Percentiles rank a stretch among this genome's conserved stretches.
These are phyloP conservation scores for Tinea pellionella DNA, from an alignment of 2,888 invertebrate genomes.

Conservation along the genomic window DNA sequence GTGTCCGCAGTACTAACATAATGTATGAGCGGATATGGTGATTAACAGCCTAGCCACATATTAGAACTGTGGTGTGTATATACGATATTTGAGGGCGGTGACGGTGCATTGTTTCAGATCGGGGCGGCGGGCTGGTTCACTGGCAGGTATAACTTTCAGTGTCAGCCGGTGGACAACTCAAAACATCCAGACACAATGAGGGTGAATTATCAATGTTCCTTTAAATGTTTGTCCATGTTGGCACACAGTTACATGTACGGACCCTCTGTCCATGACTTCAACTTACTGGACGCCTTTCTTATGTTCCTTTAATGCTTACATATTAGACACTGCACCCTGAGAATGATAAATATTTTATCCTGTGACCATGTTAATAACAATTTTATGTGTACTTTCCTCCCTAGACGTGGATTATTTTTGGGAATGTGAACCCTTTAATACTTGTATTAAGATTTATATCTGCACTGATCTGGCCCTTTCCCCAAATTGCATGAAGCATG, in stretches of 20 bases:
- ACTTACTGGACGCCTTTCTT: neutral
- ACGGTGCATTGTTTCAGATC: conserved; percentile 79
- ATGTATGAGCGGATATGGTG: conserved; percentile 4
- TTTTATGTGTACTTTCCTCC: neutral
- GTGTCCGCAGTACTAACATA: neutral
- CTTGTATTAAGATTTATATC: neutral
- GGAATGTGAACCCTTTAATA: neutral
- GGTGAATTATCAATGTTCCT: conserved; percentile 73
- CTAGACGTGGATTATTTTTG: neutral
- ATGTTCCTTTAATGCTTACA: neutral
- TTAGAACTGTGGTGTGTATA: conserved; percentile 19
- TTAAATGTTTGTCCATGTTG: conserved; percentile 7
- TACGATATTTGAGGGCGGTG: conserved; percentile 49
- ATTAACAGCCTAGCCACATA: conserved; percentile 8
- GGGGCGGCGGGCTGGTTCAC: conserved; percentile 93
- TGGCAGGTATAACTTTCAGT: conserved; percentile 93
- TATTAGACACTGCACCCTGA: neutral
- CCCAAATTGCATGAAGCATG: conserved; percentile 14
- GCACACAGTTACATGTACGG: neutral
- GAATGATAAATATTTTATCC: neutral
- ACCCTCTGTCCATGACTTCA: neutral
- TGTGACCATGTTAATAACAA: neutral
- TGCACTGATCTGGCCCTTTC: conserved; percentile 19
- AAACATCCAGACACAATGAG: conserved; percentile 89
- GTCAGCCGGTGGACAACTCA: conserved; percentile 97